Evolutionary conservation across 2,113 vertebrate species (phyloP).

Genomic region (Danio rerio): GRCz12tu NC_133188.1:27547001-27547500

Average conservation of each 20-base stretch:
- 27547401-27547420: neutral
- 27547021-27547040: neutral
- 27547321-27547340: neutral
- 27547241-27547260: neutral
- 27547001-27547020: neutral
- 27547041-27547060: neutral
- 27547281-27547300: neutral
- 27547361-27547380: neutral
- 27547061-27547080: neutral
- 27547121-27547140: conserved; percentile 4
- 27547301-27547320: neutral
- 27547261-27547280: neutral
- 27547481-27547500: no score
- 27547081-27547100: conserved; percentile 25
- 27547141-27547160: neutral
- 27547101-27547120: neutral
- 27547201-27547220: neutral
- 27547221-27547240: neutral
- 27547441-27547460: no score
- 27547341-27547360: neutral
- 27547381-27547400: neutral
- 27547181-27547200: conserved; percentile 11
- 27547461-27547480: no score
- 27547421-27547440: no score
- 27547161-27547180: neutral